phyloP scores from a whole-genome alignment of 1,140 invertebrate species.

The Euura lappo region DNA sequence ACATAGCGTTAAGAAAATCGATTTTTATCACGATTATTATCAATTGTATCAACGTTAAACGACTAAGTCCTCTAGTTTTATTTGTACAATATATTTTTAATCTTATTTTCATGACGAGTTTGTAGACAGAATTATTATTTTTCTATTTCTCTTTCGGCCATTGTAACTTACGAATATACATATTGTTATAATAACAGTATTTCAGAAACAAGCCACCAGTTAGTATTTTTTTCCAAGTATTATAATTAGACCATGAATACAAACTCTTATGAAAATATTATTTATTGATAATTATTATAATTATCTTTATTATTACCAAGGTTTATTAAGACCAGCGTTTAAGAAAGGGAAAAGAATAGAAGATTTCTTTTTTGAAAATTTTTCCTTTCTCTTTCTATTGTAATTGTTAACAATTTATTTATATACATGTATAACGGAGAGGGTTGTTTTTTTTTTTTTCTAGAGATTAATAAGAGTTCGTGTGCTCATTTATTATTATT shows the following conservation, averaged over 20 bases:
- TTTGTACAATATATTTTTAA: background rate
- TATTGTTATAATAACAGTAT: background rate
- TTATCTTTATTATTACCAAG: background rate
- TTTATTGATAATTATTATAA: background rate
- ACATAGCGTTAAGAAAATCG: background rate
- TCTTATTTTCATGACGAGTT: constrained; percentile 1
- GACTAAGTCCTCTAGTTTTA: background rate
- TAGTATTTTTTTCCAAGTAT: background rate
- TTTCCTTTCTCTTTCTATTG: too few species aligned
- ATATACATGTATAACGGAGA: background rate
- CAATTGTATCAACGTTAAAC: background rate
- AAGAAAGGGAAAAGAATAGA: background rate
- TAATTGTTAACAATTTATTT: background rate
- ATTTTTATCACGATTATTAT: background rate
- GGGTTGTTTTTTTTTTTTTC: background rate
- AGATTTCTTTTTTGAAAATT: background rate
- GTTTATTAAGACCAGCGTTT: background rate
- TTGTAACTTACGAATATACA: background rate
- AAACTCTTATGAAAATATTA: background rate
- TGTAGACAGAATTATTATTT: background rate
- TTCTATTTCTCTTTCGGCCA: background rate
- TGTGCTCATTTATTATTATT: background rate
- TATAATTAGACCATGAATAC: background rate
- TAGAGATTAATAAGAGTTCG: background rate
- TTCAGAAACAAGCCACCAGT: background rate